Conservation (phyloP, 2,113 vertebrate species). For the Pipra filicauda region DNA sequence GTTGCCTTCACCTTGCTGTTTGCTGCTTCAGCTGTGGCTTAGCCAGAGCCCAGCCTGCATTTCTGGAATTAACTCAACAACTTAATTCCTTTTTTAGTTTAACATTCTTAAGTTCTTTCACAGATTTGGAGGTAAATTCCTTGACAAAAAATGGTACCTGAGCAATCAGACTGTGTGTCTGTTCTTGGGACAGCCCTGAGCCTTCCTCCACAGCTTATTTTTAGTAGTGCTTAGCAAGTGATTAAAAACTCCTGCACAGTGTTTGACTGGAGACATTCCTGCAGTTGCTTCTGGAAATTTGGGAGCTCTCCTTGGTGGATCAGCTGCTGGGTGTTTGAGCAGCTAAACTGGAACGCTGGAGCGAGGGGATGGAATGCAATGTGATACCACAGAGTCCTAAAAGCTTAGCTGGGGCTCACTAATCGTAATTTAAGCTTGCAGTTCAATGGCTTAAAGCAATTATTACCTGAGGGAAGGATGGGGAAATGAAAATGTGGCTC, state of each 20-base stretch:
- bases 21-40: background rate
- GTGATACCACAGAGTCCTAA: background rate
- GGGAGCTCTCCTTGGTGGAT: background rate
- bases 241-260: background rate
- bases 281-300: background rate
- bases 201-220: background rate
- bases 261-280: background rate
- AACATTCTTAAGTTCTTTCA: background rate
- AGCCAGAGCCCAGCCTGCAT: background rate
- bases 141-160: background rate
- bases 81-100: background rate
- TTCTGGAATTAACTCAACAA: background rate
- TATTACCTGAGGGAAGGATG: background rate
- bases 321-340: background rate
- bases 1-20: background rate
- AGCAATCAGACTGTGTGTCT: background rate
- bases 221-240: background rate
- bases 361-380: background rate
- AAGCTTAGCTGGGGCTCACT: background rate
- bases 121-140: background rate
- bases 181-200: background rate
- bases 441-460: background rate
- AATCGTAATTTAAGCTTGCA: background rate
- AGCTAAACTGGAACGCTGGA: background rate
- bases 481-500: background rate